A percentile compares a stretch with the other conserved stretches of the same genome.
Conservation (phyloP, 2,113 vertebrate species). For the Propithecus coquereli region DNA sequence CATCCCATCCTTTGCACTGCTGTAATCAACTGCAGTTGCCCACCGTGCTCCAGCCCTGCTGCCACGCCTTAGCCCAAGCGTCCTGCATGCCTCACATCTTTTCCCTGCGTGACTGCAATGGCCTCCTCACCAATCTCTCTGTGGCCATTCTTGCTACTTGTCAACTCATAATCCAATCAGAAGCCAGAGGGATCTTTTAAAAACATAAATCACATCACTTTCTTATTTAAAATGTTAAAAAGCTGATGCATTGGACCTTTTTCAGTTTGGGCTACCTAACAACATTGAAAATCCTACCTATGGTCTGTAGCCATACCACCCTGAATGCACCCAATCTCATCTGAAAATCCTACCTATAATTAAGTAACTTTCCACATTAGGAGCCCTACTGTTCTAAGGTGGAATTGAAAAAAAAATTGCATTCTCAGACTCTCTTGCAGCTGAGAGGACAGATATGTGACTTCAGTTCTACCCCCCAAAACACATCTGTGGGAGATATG, state of each 20-base stretch:
- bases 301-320: too few relatives aligned
- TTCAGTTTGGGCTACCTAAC: neutral
- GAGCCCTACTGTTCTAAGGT: neutral
- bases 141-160: neutral
- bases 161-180: neutral
- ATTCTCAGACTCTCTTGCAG: neutral
- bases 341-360: neutral
- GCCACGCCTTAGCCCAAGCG: neutral
- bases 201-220: neutral
- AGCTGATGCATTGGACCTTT: neutral
- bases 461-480: neutral
- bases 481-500: neutral
- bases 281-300: neutral
- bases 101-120: neutral
- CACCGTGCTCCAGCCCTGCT: neutral
- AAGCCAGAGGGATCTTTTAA: neutral
- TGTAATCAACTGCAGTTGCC: rapidly evolving
- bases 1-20: neutral
- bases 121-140: neutral
- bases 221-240: neutral
- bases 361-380: neutral
- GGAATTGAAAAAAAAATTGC: neutral
- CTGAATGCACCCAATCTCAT: too few relatives aligned
- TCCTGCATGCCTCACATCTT: neutral
- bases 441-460: neutral